Base-by-base conservation (phyloP, 2,797 vertebrate genomes). In the Periophthalmus magnuspinnatus region DNA sequence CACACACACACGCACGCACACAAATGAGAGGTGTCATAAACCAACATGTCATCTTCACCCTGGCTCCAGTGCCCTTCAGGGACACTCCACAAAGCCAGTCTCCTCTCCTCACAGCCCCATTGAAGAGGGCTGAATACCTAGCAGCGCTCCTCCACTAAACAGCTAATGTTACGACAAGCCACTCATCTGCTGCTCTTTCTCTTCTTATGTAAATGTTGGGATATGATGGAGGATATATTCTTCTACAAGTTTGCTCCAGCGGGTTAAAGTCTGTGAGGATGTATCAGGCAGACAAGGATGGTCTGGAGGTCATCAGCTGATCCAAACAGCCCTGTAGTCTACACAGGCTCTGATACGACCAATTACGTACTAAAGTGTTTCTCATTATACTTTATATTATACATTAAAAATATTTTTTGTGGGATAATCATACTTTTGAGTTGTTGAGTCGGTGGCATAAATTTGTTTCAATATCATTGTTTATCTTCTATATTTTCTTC, bases 121-220 rank as follows among this genome's bases (percentile, higher is more conserved):
- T 59, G 65, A 75, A 57, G 32, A 64, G 76, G 62, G 4, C 21
- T 81, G 90, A 94, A 78, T 76, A 95, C 93, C 92, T 95, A 93
- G 91, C 90, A 87, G 93, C 90, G 88, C 92, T 92, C 93, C 91
- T 90, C 85, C 91, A 92, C 91, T 90, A 94, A 96, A 94, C 94
- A 87, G 79, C 90, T 91, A 93, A 95, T 89, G 92, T 93, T 79
- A 94, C 90, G 85, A 93, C 92, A 93, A 95, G 94, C 90, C 92
- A 91, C 93, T 95, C 93, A 93, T 93, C 94, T 93, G 92, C 84
- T 92, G 90, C 94, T 90, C 92, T 90, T 93, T 88, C 92, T 93
- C 94, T 94, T 95, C 94, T 96, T 94, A 96, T 96, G 94, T 92
- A 95, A 96, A 96, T 95, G 89, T 64, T 89, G 91, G 90, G 93